Evolutionary conservation across 2,797 vertebrate species (phyloP).

Genomic region (Microtus agrestis): DNA sequence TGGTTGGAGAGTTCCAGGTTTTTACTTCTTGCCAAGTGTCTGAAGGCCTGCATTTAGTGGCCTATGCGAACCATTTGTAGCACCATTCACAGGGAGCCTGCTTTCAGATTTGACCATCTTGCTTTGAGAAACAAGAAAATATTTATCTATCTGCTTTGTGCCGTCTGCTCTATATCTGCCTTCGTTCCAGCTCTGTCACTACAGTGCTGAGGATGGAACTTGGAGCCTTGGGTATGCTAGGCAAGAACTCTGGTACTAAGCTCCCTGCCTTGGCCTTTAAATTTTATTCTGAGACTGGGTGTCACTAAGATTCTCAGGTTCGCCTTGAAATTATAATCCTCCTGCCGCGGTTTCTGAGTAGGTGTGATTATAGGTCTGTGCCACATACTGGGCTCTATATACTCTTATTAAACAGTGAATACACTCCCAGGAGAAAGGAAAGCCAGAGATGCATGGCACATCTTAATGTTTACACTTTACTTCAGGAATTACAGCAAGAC

Average conservation of each 20-base stretch:
- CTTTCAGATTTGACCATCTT: conserved; percentile 32
- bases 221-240: not conserved
- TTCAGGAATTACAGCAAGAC: conserved; percentile 6
- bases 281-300: not conserved
- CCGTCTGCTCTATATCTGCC: not conserved
- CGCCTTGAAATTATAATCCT: not conserved
- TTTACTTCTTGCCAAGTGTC: not conserved
- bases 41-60: not conserved
- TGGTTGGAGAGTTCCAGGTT: not conserved
- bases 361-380: not conserved
- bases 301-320: not conserved
- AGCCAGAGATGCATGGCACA: not conserved
- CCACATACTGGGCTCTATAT: not conserved
- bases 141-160: conserved; percentile 30
- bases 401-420: conserved; percentile 32
- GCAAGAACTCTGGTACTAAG: not conserved
- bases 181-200: no score
- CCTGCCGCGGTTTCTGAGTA: not conserved
- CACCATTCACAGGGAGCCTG: not conserved
- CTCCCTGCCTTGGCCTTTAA: not conserved
- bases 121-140: not conserved
- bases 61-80: not conserved
- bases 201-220: not conserved
- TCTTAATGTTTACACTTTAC: conserved; percentile 35
- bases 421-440: not conserved